These are phyloP conservation scores for Hirundo rustica DNA, from an alignment of 2,797 vertebrate genomes.

Conservation along the genomic window DNA sequence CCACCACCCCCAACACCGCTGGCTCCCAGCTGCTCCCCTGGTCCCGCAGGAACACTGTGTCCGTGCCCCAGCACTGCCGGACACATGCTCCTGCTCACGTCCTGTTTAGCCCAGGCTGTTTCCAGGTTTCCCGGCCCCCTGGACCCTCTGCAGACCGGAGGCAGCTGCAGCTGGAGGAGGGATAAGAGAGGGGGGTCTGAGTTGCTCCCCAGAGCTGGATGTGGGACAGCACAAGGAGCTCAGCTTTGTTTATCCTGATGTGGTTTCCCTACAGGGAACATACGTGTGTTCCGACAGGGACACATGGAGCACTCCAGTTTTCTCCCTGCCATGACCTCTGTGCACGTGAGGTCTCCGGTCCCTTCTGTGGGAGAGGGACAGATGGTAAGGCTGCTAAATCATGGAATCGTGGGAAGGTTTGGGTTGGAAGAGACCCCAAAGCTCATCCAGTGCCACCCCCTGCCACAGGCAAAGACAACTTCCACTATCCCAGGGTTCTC, in stretches of 20 bases:
- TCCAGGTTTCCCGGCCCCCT: background rate
- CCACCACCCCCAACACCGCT: background rate
- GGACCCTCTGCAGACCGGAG: slow-evolving; percentile 7
- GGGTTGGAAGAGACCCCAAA: background rate
- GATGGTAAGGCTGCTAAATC: background rate
- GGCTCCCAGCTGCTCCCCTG: background rate
- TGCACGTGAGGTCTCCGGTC: background rate
- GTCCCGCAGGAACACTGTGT: rapidly evolving
- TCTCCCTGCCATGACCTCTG: background rate
- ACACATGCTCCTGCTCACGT: background rate
- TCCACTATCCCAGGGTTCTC: rapidly evolving
- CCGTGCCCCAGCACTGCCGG: background rate
- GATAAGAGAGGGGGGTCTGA: background rate
- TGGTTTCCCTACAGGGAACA: background rate
- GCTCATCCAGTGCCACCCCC: rapidly evolving
- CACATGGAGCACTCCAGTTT: rapidly evolving
- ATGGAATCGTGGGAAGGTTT: background rate
- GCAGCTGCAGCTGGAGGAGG: slow-evolving; percentile 59
- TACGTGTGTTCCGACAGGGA: background rate
- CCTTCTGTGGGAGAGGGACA: background rate
- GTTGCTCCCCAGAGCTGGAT: background rate
- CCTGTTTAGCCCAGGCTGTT: slow-evolving; percentile 28
- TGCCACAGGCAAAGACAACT: background rate
- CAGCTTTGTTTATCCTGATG: slow-evolving; percentile 22
- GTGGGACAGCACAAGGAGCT: background rate